Conservation (phyloP, 2,888 invertebrate genomes). For the Urechis unicinctus region DNA sequence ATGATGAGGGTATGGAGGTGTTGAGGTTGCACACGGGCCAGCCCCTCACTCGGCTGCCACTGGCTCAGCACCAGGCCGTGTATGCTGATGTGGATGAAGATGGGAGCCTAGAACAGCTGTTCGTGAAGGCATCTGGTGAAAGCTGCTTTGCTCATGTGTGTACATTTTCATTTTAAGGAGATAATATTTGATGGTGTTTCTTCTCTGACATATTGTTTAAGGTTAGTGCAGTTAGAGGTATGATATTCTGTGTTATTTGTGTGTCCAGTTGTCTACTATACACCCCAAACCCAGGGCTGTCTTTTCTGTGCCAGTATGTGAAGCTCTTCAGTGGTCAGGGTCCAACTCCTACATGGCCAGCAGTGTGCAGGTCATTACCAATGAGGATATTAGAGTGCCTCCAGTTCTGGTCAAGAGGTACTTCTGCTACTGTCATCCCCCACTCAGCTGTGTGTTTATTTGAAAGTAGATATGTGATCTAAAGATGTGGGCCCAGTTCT, state of each 20-base stretch:
- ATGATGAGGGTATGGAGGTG: constrained; percentile 33
- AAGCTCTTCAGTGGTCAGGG: constrained; percentile 19
- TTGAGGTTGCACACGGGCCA: constrained; percentile 29
- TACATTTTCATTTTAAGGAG: neutral
- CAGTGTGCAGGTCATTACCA: constrained; percentile 34
- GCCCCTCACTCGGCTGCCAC: constrained; percentile 30
- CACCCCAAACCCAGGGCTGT: constrained; percentile 24
- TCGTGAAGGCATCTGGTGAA: neutral
- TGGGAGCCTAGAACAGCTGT: constrained; percentile 13
- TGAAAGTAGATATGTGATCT: too few relatives aligned
- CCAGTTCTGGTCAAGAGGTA: constrained; percentile 38
- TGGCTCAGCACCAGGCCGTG: constrained; percentile 20
- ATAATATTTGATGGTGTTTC: too few relatives aligned
- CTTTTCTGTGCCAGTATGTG: constrained; percentile 34
- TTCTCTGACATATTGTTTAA: too few relatives aligned
- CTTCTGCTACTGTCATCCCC: neutral
- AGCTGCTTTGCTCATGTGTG: neutral
- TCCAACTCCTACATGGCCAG: constrained; percentile 33
- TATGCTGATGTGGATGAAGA: constrained; percentile 34
- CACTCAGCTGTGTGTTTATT: neutral
- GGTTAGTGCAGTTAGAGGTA: too few relatives aligned
- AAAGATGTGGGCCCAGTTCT: too few relatives aligned
- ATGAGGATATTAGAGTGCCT: constrained; percentile 25
- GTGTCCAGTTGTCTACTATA: constrained; percentile 7
- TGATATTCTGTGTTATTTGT: too few relatives aligned